A percentile compares a stretch with the other conserved stretches of the same genome.
Conservation (phyloP, 2,113 vertebrate genomes). For the Barnardius zonarius region DNA sequence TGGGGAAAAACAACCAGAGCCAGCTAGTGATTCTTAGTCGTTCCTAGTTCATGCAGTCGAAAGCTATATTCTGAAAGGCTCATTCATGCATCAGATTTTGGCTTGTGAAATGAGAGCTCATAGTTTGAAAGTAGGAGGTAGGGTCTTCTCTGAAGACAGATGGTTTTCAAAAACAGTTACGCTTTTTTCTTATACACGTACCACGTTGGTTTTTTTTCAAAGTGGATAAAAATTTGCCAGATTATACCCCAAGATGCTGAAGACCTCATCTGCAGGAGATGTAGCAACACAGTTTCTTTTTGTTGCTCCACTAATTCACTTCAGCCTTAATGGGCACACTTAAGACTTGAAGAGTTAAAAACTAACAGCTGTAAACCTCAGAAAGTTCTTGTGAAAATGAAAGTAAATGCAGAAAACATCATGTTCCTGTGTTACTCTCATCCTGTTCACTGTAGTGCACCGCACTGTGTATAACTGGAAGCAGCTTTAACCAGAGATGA, state of each 20-base stretch:
- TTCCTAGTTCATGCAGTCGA: background rate
- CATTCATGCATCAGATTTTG: background rate
- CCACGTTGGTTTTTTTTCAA: background rate
- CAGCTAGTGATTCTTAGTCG: background rate
- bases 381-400: background rate
- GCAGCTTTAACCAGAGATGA: background rate
- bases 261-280: background rate
- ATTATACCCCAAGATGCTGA: background rate
- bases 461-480: background rate
- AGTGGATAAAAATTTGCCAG: background rate
- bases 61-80: background rate
- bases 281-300: background rate
- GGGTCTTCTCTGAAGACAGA: background rate
- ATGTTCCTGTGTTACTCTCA: background rate
- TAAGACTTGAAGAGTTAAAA: background rate
- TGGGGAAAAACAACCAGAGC: background rate
- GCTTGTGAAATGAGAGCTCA: background rate
- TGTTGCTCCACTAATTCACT: background rate
- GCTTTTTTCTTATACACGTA: background rate
- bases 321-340: background rate
- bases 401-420: background rate
- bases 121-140: background rate
- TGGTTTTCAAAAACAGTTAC: background rate
- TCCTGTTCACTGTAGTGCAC: background rate
- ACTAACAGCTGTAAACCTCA: background rate